Conservation (phyloP, 2,113 vertebrate genomes). For the Istiophorus platypterus region DNA sequence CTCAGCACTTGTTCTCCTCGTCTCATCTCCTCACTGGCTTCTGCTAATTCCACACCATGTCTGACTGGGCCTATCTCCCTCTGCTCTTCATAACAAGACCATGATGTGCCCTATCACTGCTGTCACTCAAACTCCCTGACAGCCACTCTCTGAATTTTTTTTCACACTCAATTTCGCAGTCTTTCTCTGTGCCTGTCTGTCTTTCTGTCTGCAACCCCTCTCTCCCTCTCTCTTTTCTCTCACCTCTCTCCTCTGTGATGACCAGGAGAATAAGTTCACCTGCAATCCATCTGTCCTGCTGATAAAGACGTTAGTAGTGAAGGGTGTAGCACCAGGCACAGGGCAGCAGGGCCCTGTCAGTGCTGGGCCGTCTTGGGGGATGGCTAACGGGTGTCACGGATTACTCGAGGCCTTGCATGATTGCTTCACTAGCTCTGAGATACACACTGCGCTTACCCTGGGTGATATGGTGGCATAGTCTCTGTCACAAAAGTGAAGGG, state of each 20-base stretch:
- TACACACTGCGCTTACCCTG: slow-evolving; percentile 44
- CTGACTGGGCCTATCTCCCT: slow-evolving; percentile 43
- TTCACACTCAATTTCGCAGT: slow-evolving; percentile 17
- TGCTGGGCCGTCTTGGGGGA: slow-evolving; percentile 59
- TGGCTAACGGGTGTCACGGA: slow-evolving; percentile 70
- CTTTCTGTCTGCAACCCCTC: slow-evolving; percentile 16
- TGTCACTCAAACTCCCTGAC: slow-evolving; percentile 66
- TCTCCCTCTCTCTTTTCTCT: slow-evolving; percentile 3
- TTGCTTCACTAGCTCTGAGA: slow-evolving; percentile 71
- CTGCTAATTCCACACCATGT: slow-evolving; percentile 68
- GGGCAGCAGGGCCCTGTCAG: slow-evolving; percentile 64
- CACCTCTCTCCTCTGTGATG: slow-evolving; percentile 31
- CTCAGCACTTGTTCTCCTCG: background rate
- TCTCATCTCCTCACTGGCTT: slow-evolving; percentile 31
- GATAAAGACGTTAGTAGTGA: slow-evolving; percentile 77
- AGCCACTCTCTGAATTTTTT: slow-evolving; percentile 26
- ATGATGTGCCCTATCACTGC: slow-evolving; percentile 73
- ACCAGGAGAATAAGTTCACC: slow-evolving; percentile 63
- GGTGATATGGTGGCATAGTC: slow-evolving; percentile 40
- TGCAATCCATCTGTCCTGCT: slow-evolving; percentile 64
- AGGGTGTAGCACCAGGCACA: slow-evolving; percentile 59
- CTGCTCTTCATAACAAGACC: slow-evolving; percentile 57
- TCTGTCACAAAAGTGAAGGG: slow-evolving; percentile 28
- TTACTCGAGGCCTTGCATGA: slow-evolving; percentile 68
- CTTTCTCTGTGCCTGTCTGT: slow-evolving; percentile 38